Evolutionary conservation across 2,888 invertebrate genomes (phyloP).

Genomic region (Synergus japonicus): DNA sequence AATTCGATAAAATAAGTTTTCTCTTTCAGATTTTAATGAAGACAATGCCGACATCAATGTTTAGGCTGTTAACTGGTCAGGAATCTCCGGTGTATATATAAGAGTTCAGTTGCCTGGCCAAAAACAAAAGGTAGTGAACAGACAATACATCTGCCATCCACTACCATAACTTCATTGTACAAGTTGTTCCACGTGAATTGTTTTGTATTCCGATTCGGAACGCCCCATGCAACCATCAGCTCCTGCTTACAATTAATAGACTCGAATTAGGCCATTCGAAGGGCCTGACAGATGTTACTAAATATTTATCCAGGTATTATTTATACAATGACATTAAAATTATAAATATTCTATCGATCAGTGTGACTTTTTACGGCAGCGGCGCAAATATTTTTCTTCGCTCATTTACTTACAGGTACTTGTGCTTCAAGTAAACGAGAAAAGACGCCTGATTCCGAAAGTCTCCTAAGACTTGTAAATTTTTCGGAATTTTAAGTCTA

Average conservation of each 20-base stretch:
- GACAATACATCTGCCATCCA: conserved; percentile 77
- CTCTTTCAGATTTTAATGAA: conserved; percentile 97
- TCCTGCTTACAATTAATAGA: conserved; percentile 64
- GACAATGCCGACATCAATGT: conserved; percentile 99
- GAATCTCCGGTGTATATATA: conserved; percentile 99
- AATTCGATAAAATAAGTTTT: conserved; percentile 40
- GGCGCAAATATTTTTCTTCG: conserved; percentile 39
- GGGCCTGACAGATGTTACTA: conserved; percentile 63
- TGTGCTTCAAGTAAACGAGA: conserved; percentile 29
- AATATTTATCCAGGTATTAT: conserved; percentile 70
- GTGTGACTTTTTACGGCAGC: conserved; percentile 30
- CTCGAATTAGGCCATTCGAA: conserved; percentile 51
- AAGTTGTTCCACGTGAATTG: conserved; percentile 68
- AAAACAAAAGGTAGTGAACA: conserved; percentile 70
- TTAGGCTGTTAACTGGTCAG: conserved; percentile 98
- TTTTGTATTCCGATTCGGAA: conserved; percentile 67
- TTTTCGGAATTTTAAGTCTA: background rate
- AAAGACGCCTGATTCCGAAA: background rate
- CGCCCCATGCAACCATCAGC: conserved; percentile 65
- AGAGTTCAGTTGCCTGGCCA: conserved; percentile 63
- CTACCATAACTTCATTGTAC: conserved; percentile 68
- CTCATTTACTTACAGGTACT: conserved; percentile 22
- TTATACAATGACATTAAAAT: conserved; percentile 56
- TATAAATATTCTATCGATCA: conserved; percentile 51
- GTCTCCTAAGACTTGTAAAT: background rate